A percentile compares a stretch with the other conserved stretches of the same genome.
phyloP scores from a whole-genome alignment of 1,140 invertebrate genomes.

The Euglossa dilemma region DNA sequence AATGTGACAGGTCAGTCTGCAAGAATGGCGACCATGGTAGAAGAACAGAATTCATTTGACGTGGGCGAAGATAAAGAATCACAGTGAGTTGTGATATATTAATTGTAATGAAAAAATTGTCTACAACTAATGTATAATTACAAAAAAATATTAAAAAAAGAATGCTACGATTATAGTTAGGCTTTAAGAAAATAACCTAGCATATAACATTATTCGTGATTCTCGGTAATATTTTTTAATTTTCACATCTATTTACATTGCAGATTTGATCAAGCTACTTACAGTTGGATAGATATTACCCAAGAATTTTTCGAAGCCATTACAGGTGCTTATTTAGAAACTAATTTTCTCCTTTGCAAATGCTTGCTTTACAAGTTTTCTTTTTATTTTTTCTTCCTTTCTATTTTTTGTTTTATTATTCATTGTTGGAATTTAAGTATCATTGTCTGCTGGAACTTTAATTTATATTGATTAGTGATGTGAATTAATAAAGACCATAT shows the following conservation, averaged over 20 bases:
- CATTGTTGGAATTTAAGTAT: not conserved
- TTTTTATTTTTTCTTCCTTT: not conserved
- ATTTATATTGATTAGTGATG: not conserved
- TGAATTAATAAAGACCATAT: not conserved
- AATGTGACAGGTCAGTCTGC: conserved; percentile 54
- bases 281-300: conserved; percentile 91
- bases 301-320: conserved; percentile 89
- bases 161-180: not conserved
- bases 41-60: conserved; percentile 75
- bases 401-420: conserved; percentile 3
- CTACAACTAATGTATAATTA: not conserved
- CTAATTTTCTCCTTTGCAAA: conserved; percentile 11
- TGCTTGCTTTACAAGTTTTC: not conserved
- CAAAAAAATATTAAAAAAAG: not conserved
- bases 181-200: conserved; percentile 49
- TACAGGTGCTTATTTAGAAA: conserved; percentile 84
- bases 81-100: conserved; percentile 71
- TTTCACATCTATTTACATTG: conserved; percentile 57
- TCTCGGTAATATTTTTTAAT: conserved; percentile 55
- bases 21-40: conserved; percentile 76
- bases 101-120: conserved; percentile 5
- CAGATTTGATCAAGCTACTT: conserved; percentile 80
- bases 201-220: conserved; percentile 23
- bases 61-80: conserved; percentile 77
- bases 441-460: not conserved